These are phyloP conservation scores for Sinelater perroti DNA, from an alignment of 2,888 invertebrate genomes.

Conservation along the genomic window DNA sequence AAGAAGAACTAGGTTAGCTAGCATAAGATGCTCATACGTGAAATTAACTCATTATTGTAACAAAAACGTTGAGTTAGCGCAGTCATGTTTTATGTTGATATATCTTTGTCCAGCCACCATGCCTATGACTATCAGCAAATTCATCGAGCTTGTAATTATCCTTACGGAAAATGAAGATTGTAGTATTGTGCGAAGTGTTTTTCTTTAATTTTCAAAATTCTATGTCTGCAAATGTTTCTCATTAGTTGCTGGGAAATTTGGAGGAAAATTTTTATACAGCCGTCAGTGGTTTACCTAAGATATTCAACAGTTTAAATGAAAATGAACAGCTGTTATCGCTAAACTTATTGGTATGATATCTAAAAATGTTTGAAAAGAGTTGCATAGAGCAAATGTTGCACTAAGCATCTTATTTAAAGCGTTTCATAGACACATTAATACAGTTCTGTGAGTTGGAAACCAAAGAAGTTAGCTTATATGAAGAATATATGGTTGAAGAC, in stretches of 20 bases:
- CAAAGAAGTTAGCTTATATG: conserved; percentile 62
- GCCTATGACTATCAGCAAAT: conserved; percentile 66
- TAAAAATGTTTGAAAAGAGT: conserved; percentile 66
- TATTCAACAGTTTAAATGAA: conserved; percentile 73
- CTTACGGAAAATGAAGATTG: conserved; percentile 73
- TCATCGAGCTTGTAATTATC: conserved; percentile 74
- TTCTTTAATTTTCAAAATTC: conserved; percentile 60
- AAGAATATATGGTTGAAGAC: conserved; percentile 63
- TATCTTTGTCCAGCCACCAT: conserved; percentile 70
- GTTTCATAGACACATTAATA: conserved; percentile 66
- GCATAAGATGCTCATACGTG: conserved; percentile 62
- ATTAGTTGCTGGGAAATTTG: conserved; percentile 64
- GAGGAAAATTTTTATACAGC: conserved; percentile 69
- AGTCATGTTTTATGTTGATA: conserved; percentile 67
- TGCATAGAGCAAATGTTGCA: conserved; percentile 68
- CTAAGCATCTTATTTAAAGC: conserved; percentile 64
- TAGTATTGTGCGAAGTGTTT: conserved; percentile 47
- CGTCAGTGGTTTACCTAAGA: conserved; percentile 70
- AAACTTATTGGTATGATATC: conserved; percentile 73
- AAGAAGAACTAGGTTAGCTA: conserved; percentile 56
- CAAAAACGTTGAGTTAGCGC: conserved; percentile 69
- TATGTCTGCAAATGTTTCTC: conserved; percentile 56
- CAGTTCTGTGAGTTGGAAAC: conserved; percentile 65
- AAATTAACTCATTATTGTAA: conserved; percentile 69
- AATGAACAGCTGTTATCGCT: conserved; percentile 69